These are phyloP conservation scores for Parapristionchus giblindavisi DNA, from an alignment of 2,888 invertebrate genomes.

Conservation along the genomic window DNA sequence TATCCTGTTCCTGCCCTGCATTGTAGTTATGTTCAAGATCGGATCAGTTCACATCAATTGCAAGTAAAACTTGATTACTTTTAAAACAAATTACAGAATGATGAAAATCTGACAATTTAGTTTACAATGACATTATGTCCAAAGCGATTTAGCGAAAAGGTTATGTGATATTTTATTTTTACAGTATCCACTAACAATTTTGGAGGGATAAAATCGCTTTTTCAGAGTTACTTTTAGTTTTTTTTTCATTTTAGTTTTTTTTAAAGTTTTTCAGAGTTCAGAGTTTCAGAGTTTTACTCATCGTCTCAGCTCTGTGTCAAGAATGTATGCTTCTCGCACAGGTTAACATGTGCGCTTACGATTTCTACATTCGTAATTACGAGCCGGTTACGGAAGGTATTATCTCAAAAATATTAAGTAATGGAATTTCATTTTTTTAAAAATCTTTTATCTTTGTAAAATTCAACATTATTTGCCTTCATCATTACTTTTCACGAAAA, in stretches of 20 bases:
- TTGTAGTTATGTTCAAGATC: background rate
- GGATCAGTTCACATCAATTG: background rate
- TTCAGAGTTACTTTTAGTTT: too few relatives aligned
- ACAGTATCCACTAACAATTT: too few relatives aligned
- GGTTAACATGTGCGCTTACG: background rate
- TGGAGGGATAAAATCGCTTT: too few relatives aligned
- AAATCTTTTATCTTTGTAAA: background rate
- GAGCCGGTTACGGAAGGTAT: constrained; percentile 6
- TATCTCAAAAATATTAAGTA: background rate
- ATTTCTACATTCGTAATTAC: background rate
- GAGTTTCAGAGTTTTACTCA: background rate
- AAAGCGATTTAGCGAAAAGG: too few relatives aligned
- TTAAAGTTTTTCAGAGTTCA: too few relatives aligned
- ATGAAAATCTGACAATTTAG: too few relatives aligned
- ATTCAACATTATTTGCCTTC: background rate
- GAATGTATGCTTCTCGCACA: background rate
- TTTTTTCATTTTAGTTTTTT: too few relatives aligned
- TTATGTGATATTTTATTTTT: too few relatives aligned
- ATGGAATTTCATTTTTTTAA: background rate
- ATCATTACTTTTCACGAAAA: background rate
- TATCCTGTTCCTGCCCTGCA: background rate
- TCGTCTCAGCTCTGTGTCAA: background rate
- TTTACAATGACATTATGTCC: too few relatives aligned
- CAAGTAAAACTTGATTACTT: too few relatives aligned
- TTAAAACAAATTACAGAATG: too few relatives aligned